Evolutionary conservation across 2,113 vertebrate genomes (phyloP).

Genomic region (Phoxinus phoxinus): DNA sequence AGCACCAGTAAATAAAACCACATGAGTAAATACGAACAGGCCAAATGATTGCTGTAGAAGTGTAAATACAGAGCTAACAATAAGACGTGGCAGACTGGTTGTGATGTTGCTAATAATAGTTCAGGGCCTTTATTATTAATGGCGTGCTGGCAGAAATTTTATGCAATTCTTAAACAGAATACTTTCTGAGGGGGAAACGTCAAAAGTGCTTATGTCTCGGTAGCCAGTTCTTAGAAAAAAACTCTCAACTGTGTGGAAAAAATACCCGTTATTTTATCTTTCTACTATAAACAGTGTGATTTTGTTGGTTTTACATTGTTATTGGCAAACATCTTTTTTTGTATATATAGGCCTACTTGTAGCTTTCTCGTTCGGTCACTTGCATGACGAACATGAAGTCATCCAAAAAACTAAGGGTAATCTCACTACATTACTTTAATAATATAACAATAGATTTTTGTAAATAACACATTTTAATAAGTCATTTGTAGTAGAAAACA

Average conservation of each 20-base stretch:
- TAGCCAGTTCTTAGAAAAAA: no score
- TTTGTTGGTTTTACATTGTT: not conserved
- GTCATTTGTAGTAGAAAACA: no score
- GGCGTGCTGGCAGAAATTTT: not conserved
- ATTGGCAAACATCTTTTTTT: not conserved
- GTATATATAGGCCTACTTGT: no score
- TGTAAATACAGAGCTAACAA: conserved; percentile 27
- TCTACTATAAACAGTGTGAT: not conserved
- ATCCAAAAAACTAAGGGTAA: no score
- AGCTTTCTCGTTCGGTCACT: no score
- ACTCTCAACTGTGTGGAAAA: not conserved
- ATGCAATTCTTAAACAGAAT: not conserved
- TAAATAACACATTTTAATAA: no score
- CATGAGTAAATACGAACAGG: conserved; percentile 8
- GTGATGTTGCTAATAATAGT: conserved; percentile 12
- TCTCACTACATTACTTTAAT: no score
- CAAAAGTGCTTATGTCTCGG: not conserved
- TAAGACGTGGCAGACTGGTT: conserved; percentile 12
- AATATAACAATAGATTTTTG: no score
- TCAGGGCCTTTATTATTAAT: not conserved
- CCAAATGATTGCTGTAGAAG: conserved; percentile 3
- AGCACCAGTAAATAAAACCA: conserved; percentile 27
- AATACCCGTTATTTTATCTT: not conserved
- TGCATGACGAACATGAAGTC: no score
- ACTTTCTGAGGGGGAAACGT: not conserved